phyloP scores from a whole-genome alignment of 23 tunicate genomes.

The Phallusia fumigata region DNA sequence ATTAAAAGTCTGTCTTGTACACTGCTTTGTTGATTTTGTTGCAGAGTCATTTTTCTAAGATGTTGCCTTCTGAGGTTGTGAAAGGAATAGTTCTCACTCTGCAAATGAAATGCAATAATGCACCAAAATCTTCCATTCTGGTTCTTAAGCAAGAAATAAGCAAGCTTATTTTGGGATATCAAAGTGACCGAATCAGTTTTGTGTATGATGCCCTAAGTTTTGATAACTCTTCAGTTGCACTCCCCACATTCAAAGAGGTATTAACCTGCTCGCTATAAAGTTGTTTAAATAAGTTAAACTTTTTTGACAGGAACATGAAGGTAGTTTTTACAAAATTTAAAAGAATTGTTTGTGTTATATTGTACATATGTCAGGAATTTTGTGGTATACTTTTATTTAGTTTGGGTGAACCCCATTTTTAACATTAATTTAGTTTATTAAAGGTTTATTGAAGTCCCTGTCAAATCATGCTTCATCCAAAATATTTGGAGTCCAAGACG shows the following conservation, averaged over 20 bases:
- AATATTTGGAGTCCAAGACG: conserved; percentile 8
- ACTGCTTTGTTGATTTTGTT: no score
- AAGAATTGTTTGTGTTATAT: not conserved
- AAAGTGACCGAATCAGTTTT: not conserved
- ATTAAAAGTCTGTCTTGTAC: no score
- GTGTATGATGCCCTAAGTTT: not conserved
- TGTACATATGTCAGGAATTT: not conserved
- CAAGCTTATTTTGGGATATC: not conserved
- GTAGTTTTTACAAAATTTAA: no score
- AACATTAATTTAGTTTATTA: conserved; percentile 15
- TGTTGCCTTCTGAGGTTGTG: not conserved
- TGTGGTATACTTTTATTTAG: no score
- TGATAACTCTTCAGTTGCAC: no score
- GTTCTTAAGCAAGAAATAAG: not conserved
- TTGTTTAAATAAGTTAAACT: no score
- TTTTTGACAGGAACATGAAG: no score
- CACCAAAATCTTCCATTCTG: not conserved
- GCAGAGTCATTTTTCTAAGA: not conserved
- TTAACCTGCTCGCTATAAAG: no score
- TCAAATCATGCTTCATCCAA: conserved; percentile 1
- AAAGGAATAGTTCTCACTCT: not conserved
- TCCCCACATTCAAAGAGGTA: not conserved
- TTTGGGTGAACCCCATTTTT: no score
- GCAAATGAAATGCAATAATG: not conserved
- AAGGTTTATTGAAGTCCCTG: not conserved